These are phyloP conservation scores for Zele albiditarsus DNA, from an alignment of 2,888 invertebrate genomes.

Conservation along the genomic window DNA sequence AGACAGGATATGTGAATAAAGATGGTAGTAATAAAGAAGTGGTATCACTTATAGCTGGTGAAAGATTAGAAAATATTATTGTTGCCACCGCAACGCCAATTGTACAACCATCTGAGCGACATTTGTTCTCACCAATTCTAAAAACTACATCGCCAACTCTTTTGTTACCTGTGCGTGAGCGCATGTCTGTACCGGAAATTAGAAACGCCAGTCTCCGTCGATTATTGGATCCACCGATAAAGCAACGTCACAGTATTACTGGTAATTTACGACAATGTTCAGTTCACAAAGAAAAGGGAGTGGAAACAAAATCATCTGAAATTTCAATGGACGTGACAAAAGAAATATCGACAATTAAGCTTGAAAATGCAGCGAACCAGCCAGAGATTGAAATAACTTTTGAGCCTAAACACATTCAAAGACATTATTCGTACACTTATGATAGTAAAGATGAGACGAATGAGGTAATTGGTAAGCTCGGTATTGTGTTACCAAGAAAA, in stretches of 20 bases:
- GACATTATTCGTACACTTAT: slow-evolving; percentile 68
- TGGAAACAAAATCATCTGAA: slow-evolving; percentile 33
- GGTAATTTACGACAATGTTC: slow-evolving; percentile 59
- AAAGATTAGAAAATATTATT: slow-evolving; percentile 62
- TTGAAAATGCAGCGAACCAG: slow-evolving; percentile 5
- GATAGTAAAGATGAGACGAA: slow-evolving; percentile 58
- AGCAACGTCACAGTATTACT: slow-evolving; percentile 67
- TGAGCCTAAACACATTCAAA: slow-evolving; percentile 63
- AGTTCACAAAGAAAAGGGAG: slow-evolving; percentile 48
- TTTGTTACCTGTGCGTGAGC: slow-evolving; percentile 56
- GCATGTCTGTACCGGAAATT: slow-evolving; percentile 69
- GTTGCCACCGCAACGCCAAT: slow-evolving; percentile 65
- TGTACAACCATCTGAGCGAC: slow-evolving; percentile 59
- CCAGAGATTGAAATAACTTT: slow-evolving; percentile 33
- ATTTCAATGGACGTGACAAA: slow-evolving; percentile 44
- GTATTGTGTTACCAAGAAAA: slow-evolving; percentile 60
- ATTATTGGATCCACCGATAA: slow-evolving; percentile 64
- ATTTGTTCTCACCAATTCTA: slow-evolving; percentile 53
- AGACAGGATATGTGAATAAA: slow-evolving; percentile 34
- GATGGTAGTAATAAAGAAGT: slow-evolving; percentile 19
- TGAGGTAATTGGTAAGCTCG: slow-evolving; percentile 55
- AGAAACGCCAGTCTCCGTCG: slow-evolving; percentile 65
- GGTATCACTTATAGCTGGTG: slow-evolving; percentile 50
- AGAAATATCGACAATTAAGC: slow-evolving; percentile 42
- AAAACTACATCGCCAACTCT: slow-evolving; percentile 41